These are phyloP conservation scores for Mnemiopsis leidyi DNA, from an alignment of 37 sponge, comb jelly and placozoan species.

Conservation along the genomic window DNA sequence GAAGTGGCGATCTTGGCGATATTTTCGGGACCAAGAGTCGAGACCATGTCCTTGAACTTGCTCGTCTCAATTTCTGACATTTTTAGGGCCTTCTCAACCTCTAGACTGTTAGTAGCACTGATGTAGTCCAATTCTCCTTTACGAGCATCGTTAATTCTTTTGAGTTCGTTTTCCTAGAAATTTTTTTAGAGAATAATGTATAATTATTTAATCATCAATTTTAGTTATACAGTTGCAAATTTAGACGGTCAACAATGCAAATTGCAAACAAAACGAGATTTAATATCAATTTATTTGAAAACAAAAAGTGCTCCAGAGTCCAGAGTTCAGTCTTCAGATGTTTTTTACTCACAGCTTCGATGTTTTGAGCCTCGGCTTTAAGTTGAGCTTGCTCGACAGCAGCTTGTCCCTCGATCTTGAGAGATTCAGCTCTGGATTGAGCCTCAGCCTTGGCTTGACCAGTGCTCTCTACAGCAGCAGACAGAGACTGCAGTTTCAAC, in stretches of 20 bases:
- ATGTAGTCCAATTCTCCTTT: slow-evolving; percentile 92
- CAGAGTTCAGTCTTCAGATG: no score
- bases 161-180: slow-evolving; percentile 89
- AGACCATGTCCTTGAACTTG: slow-evolving; percentile 94
- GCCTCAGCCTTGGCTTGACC: slow-evolving; percentile 99
- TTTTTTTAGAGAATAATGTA: no score
- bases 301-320: no score
- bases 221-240: no score
- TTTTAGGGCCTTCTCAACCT: slow-evolving; percentile 81
- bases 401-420: slow-evolving; percentile 97
- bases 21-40: slow-evolving; percentile 86
- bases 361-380: slow-evolving; percentile 90
- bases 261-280: no score
- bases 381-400: slow-evolving; percentile 95
- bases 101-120: slow-evolving; percentile 88
- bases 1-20: slow-evolving; percentile 85
- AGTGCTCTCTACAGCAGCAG: slow-evolving; percentile 98
- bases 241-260: no score
- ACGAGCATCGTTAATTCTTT: slow-evolving; percentile 84
- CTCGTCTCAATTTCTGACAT: slow-evolving; percentile 80
- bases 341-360: slow-evolving; percentile 92
- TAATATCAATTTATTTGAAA: no score
- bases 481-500: slow-evolving; percentile 90
- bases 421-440: slow-evolving; percentile 94
- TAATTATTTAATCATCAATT: no score